These are phyloP conservation scores for Cotesia glomerata DNA, from an alignment of 1,140 invertebrate genomes.

Conservation along the genomic window DNA sequence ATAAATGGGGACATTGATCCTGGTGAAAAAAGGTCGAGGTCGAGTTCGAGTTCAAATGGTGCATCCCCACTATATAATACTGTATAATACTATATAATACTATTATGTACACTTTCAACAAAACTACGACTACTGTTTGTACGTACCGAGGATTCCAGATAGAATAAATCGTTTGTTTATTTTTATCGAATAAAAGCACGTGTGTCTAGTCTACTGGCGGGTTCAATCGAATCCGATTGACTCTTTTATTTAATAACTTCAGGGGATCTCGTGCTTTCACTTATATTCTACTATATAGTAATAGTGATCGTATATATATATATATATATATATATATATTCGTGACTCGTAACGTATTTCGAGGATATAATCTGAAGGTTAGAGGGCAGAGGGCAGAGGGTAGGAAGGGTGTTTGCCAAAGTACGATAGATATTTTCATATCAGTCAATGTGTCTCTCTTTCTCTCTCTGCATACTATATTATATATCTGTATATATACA, in stretches of 20 bases:
- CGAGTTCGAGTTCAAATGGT: neutral
- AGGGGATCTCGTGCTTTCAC: neutral
- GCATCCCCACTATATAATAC: neutral
- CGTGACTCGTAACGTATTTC: neutral
- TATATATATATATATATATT: neutral
- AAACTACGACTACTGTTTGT: no score
- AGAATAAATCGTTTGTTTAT: neutral
- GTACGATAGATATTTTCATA: neutral
- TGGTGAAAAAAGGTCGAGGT: constrained; percentile 18
- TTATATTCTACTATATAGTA: no score
- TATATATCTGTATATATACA: neutral
- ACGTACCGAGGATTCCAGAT: neutral
- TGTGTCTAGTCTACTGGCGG: neutral
- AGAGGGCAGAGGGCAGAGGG: neutral
- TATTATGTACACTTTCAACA: neutral
- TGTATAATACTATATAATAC: neutral
- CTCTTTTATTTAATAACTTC: constrained; percentile 13
- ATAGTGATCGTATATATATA: neutral
- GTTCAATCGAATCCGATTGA: neutral
- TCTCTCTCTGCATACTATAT: no score
- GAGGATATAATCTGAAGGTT: neutral
- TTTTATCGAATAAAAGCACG: neutral
- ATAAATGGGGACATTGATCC: constrained; percentile 11
- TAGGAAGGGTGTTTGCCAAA: neutral
- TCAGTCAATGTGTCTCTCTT: neutral